A percentile compares a stretch with the other conserved stretches of the same genome.
These are phyloP conservation scores for Carcina quercana DNA, from an alignment of 2,888 invertebrate species.

Conservation along the genomic window DNA sequence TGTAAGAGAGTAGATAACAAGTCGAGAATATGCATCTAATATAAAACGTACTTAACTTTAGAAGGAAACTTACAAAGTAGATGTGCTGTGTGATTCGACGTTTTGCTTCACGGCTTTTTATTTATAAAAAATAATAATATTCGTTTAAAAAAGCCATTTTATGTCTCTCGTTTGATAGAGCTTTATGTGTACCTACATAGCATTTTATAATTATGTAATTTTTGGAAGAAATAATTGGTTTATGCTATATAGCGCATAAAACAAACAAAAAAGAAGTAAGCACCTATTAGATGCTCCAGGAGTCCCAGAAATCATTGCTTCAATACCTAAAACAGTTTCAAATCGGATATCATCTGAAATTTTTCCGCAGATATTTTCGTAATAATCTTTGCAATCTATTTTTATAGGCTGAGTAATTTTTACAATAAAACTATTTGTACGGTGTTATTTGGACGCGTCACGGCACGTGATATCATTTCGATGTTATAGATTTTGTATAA, in stretches of 20 bases:
- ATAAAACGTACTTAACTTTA: constrained; percentile 55
- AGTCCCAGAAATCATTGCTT: too few relatives aligned
- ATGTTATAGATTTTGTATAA: constrained; percentile 67
- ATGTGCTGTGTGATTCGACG: constrained; percentile 24
- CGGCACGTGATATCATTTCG: constrained; percentile 56
- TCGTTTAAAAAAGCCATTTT: too few relatives aligned
- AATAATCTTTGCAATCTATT: constrained; percentile 65
- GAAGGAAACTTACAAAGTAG: constrained; percentile 24
- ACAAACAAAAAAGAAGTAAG: too few relatives aligned
- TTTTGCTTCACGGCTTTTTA: constrained; percentile 43
- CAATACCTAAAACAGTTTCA: too few relatives aligned
- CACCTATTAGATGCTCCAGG: too few relatives aligned
- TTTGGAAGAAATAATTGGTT: too few relatives aligned
- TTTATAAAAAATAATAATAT: too few relatives aligned
- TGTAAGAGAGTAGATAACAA: constrained; percentile 43
- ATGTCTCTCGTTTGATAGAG: too few relatives aligned
- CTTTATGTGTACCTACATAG: too few relatives aligned
- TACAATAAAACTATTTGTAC: constrained; percentile 27
- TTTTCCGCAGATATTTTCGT: constrained; percentile 54
- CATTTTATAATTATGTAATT: too few relatives aligned
- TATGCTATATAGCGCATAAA: too few relatives aligned
- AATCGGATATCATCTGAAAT: constrained; percentile 27
- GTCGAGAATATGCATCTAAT: constrained; percentile 33
- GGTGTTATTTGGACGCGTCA: constrained; percentile 28
- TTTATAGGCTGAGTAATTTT: constrained; percentile 59